Base-by-base conservation (phyloP, 2,888 invertebrate species). In the Dryococelus australis region DNA sequence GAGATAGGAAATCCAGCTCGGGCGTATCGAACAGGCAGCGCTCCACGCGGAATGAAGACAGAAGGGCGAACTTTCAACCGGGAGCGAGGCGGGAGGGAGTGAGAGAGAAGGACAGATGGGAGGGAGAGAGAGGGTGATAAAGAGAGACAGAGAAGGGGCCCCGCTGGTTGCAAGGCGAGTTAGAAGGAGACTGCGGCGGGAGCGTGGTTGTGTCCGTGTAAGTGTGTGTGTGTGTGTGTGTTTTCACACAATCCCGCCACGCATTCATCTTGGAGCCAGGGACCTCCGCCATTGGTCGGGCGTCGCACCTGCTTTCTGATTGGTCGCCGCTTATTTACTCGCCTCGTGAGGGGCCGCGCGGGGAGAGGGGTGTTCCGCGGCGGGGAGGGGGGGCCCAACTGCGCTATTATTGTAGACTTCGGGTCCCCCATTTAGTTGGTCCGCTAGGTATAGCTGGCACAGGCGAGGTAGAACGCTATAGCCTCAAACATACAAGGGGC, bases 401-500 rank as follows among this genome's bases (percentile, higher is more conserved):
- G 94, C 92, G 92, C 93, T 92, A 93, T 93, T 93, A 93, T 92
- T 93, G 92, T 92, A 93, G 83, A 83, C 83, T 65, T 65, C 92
- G 93, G 92, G 92, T 93, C 93, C 93, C 65, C 93, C 92, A 89
- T 89, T 89, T 89, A 89, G 89, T 89, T 89, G 88, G 88, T 87
- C 83, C 83, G 83, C 83, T 65, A 88, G 86, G 86, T 86, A 88
- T 88, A 86, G 86, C 81, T 43, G 43, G 87, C 43, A 85, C 85
- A 86, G 88, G 95, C 95, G 95, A 96, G 95, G 95, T 95, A 95
- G 95, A 95, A 95, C 95, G 96, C 95, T 95, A 95, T 96, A 95
- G 95, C 95, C 95, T 95, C 96, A 95, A 95, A 95, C 96, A 96
- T 88, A 88, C 87, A 88, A 87, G 86, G 88, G 65, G 86, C 87